Conservation (phyloP, 2,797 vertebrate species). For the Sternarchorhynchus goeldii region DNA sequence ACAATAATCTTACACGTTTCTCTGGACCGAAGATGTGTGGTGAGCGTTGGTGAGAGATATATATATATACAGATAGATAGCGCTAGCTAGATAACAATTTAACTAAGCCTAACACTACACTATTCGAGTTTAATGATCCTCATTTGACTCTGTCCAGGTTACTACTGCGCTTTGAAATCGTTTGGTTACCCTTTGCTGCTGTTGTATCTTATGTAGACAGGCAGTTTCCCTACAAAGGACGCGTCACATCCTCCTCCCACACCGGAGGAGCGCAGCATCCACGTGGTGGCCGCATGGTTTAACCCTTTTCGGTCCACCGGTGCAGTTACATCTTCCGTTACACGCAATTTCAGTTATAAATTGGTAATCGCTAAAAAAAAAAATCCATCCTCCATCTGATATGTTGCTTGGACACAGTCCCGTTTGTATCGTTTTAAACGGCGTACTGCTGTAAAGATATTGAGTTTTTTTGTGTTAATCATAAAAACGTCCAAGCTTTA, state of each 20-base stretch:
- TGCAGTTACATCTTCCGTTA: no score
- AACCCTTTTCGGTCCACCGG: conserved; percentile 32
- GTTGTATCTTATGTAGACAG: conserved; percentile 33
- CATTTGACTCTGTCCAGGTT: no score
- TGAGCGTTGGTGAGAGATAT: not conserved
- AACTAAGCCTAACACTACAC: not conserved
- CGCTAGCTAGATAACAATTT: not conserved
- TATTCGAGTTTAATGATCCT: not conserved
- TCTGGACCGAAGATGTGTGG: not conserved
- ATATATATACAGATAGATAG: not conserved
- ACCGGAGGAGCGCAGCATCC: conserved; percentile 25
- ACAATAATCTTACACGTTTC: not conserved
- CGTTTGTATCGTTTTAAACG: no score
- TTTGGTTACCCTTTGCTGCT: not conserved
- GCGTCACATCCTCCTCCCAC: conserved; percentile 55
- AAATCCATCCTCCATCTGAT: no score
- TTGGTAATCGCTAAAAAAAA: no score
- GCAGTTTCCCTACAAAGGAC: not conserved
- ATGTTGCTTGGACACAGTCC: no score
- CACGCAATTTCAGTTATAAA: no score
- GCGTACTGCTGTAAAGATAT: no score
- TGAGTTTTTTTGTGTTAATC: no score
- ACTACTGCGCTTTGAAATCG: not conserved
- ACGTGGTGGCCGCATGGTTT: conserved; percentile 47
- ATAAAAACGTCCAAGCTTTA: no score